phyloP scores from a whole-genome alignment of 2,113 vertebrate species.

The Ictidomys tridecemlineatus region DNA sequence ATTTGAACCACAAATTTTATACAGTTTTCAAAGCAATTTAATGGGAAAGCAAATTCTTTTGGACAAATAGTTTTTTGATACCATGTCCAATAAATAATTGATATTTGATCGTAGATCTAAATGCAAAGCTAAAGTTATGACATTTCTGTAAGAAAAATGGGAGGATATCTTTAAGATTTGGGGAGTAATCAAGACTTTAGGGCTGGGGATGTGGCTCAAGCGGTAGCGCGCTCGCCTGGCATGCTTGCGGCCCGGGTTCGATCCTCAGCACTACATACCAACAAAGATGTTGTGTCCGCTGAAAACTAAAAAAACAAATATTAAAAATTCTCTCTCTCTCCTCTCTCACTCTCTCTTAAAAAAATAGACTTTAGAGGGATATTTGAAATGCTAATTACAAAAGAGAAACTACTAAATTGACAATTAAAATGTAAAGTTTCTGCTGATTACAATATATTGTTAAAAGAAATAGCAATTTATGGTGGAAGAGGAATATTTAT shows the following conservation, averaged over 20 bases:
- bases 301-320: too few relatives aligned
- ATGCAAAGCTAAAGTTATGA: not conserved
- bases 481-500: not conserved
- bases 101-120: not conserved
- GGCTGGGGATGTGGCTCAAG: too few relatives aligned
- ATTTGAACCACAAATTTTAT: too few relatives aligned
- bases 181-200: too few relatives aligned
- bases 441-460: not conserved
- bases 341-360: too few relatives aligned
- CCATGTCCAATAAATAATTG: not conserved
- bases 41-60: not conserved
- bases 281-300: too few relatives aligned
- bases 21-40: not conserved
- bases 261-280: too few relatives aligned
- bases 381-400: not conserved
- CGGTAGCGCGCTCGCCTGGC: too few relatives aligned
- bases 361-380: too few relatives aligned
- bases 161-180: not conserved
- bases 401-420: not conserved
- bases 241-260: too few relatives aligned
- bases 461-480: not conserved
- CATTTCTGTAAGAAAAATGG: not conserved
- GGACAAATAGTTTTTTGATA: not conserved
- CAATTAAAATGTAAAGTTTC: not conserved
- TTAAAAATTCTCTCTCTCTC: too few relatives aligned